Evolutionary conservation across 92 coral and sea anemone species (phyloP).

Genomic region (Parazoanthus darwini): DNA sequence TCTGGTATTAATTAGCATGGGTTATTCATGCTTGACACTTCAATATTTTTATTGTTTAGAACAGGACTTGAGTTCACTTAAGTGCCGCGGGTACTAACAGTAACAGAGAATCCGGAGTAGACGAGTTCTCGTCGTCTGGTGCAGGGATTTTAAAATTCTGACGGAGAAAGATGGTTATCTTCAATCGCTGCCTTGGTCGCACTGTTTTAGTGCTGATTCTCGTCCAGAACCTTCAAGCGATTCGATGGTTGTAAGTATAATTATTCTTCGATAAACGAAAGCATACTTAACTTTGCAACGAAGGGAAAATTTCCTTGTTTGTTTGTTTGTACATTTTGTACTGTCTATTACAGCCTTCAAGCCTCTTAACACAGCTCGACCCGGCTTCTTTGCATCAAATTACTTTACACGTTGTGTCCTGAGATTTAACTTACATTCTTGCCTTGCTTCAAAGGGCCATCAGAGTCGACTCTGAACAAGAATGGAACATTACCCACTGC

Average conservation of each 20-base stretch:
- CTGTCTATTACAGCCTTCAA: too few relatives aligned
- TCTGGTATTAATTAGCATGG: conserved; percentile 66
- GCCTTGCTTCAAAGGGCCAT: conserved; percentile 48
- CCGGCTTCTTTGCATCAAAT: background rate
- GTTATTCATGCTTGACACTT: conserved; percentile 61
- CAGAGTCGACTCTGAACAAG: conserved; percentile 38
- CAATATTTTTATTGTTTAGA: conserved; percentile 44
- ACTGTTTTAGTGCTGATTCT: conserved; percentile 7
- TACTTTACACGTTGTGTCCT: background rate
- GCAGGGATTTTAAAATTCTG: background rate
- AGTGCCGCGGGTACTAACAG: conserved; percentile 31
- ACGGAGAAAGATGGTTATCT: conserved; percentile 27
- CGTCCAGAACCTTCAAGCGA: conserved; percentile 55
- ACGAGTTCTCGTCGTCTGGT: conserved; percentile 1
- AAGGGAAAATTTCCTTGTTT: background rate
- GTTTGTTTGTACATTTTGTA: background rate
- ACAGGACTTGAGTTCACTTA: conserved; percentile 34
- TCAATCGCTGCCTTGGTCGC: background rate
- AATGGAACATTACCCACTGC: conserved; percentile 72
- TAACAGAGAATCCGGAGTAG: background rate
- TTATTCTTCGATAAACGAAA: background rate
- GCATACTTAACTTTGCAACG: conserved; percentile 12
- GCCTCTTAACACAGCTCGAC: background rate
- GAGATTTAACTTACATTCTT: background rate
- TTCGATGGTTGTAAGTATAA: conserved; percentile 80